Base-by-base conservation (phyloP, 2,113 vertebrate species). In the Cervus canadensis region DNA sequence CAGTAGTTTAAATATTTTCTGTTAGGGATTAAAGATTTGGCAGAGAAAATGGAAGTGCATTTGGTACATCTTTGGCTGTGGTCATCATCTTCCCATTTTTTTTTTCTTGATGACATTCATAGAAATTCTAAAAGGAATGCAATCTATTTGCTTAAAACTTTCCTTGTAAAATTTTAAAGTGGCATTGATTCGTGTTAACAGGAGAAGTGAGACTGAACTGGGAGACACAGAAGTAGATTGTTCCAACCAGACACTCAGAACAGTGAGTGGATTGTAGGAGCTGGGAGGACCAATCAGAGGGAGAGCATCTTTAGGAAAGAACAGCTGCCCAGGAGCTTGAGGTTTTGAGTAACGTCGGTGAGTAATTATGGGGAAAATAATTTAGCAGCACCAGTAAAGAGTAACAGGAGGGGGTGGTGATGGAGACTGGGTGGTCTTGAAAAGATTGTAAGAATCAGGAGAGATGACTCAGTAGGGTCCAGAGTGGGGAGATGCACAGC, bases 11-110 rank as follows among this genome's bases (percentile, higher is more conserved):
- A 54, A 33, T 54, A 54, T 43, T n/a, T 93, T 86, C 45, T 96
- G 6, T 56, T 95, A 86, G 43, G 45, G 33, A 95, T 95, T 96
- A 94, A 96, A 94, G 76, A 78, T 59, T 96, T 88, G 87, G 48
- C 95, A 93, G 81, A 91, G 45, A 84, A 89, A 93, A 81, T 87
- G 16, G 36, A 82, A 96, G 43, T 2, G 89, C 28, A n/a, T 89
- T 91, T 95, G 87, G 36, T 71, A 16, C 54, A 79, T 91, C 36
- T 89, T 93, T 78, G 64, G 33, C 59, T 97, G 14, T 26, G 30
- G 7, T 74, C 50, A 87, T 96, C 79, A 62, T 88, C 92, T 88
- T 95, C 43, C 87, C 33, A 19, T 59, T 36, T 86, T 67, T 79
- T 79, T 84, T 79, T 84, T 94, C 88, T 60, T 94, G 67, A 93